A percentile compares a stretch with the other conserved stretches of the same genome.
phyloP scores from a whole-genome alignment of 2,888 invertebrate genomes.

The Hemaris fuciformis region DNA sequence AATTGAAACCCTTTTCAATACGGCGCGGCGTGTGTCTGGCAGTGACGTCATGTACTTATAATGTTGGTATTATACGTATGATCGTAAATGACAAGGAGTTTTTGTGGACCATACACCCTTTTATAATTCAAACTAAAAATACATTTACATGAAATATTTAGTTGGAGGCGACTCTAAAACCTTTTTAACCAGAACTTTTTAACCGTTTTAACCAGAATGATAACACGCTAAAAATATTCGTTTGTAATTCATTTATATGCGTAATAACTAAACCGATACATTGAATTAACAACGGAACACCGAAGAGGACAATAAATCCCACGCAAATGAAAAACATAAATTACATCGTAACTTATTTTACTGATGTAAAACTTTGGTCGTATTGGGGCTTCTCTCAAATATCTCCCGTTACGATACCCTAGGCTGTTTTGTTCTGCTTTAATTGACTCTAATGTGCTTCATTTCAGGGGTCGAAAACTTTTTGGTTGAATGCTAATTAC shows the following conservation, averaged over 20 bases:
- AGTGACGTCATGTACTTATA: no score
- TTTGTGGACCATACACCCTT: background rate
- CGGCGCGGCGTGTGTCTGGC: no score
- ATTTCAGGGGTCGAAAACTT: background rate
- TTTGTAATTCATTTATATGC: background rate
- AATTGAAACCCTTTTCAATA: no score
- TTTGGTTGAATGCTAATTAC: background rate
- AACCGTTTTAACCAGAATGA: background rate
- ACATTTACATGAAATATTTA: background rate
- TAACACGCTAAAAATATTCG: background rate
- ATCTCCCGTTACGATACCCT: background rate
- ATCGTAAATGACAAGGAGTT: no score
- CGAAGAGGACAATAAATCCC: background rate
- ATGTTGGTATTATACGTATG: no score
- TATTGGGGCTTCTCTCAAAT: background rate
- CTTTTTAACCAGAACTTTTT: no score
- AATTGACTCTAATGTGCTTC: background rate
- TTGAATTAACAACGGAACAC: background rate
- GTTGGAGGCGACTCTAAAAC: background rate
- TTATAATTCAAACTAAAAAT: background rate
- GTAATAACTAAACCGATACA: background rate
- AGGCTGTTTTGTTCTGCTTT: no score
- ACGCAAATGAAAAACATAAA: slow-evolving; percentile 3
- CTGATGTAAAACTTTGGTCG: background rate
- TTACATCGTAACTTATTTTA: background rate